Evolutionary conservation across 2,888 invertebrate species (phyloP).

Genomic region (Aphelenchoides bicaudatus): DNA sequence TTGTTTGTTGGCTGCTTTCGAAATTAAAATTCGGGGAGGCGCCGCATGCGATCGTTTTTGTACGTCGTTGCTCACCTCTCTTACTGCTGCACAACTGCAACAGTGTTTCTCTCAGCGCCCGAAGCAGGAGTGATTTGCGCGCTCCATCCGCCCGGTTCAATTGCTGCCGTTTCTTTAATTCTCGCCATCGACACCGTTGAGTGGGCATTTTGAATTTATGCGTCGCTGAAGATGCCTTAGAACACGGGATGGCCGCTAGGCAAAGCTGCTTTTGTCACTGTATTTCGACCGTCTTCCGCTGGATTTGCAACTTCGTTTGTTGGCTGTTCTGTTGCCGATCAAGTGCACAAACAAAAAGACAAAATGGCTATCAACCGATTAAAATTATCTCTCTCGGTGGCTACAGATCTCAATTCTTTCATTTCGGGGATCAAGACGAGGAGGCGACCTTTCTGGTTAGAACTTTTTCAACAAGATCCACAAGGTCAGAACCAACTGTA

Average conservation of each 20-base stretch:
- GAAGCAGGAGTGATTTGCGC: no score
- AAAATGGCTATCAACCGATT: not conserved
- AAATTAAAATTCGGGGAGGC: no score
- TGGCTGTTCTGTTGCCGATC: constrained; percentile 3
- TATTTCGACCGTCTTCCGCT: not conserved
- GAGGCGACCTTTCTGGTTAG: constrained; percentile 14
- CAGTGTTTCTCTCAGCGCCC: not conserved
- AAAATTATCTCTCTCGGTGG: constrained; percentile 3
- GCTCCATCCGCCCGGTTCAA: no score
- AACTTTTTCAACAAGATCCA: not conserved
- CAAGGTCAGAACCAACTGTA: not conserved
- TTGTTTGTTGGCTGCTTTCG: no score
- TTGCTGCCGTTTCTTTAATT: no score
- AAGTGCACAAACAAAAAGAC: not conserved
- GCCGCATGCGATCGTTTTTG: no score
- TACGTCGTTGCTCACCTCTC: not conserved
- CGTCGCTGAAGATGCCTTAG: constrained; percentile 2
- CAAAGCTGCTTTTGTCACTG: not conserved
- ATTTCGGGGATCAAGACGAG: not conserved
- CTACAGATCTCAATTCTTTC: not conserved
- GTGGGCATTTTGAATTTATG: not conserved
- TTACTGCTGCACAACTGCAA: not conserved
- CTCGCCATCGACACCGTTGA: constrained; percentile 3
- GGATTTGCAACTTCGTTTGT: constrained; percentile 9
- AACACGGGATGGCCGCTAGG: no score